These are phyloP conservation scores for Cairina moschata DNA, from an alignment of 2,113 vertebrate genomes.

Conservation along the genomic window DNA sequence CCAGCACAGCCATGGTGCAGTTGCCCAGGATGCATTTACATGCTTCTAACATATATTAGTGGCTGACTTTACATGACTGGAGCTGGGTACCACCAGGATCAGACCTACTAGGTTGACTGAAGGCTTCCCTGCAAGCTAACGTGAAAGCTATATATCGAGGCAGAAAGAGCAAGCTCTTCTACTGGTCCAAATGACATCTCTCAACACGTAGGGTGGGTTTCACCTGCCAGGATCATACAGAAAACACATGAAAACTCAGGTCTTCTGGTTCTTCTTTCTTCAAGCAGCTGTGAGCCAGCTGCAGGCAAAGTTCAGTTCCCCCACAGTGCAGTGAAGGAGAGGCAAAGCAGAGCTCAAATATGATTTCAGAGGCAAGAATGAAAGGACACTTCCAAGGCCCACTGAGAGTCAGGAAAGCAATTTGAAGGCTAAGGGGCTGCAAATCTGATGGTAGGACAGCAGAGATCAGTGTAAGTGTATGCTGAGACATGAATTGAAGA, in stretches of 20 bases:
- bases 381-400: background rate
- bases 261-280: background rate
- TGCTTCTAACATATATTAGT: background rate
- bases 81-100: background rate
- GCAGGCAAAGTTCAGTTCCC: fast-evolving
- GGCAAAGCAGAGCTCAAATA: background rate
- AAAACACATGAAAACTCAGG: background rate
- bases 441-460: background rate
- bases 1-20: background rate
- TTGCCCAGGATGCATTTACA: background rate
- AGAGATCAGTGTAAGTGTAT: background rate
- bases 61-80: background rate
- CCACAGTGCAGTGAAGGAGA: background rate
- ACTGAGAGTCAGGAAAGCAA: background rate
- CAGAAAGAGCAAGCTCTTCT: background rate
- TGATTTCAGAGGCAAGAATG: background rate
- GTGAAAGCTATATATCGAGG: background rate
- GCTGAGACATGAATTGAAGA: background rate
- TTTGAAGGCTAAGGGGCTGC: background rate
- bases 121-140: background rate
- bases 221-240: fast-evolving
- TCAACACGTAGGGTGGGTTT: background rate
- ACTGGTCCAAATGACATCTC: background rate
- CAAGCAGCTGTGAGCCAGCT: fast-evolving
- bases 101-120: background rate